Base-by-base conservation (phyloP, 2,888 invertebrate species). In the Dryobotodes eremita region DNA sequence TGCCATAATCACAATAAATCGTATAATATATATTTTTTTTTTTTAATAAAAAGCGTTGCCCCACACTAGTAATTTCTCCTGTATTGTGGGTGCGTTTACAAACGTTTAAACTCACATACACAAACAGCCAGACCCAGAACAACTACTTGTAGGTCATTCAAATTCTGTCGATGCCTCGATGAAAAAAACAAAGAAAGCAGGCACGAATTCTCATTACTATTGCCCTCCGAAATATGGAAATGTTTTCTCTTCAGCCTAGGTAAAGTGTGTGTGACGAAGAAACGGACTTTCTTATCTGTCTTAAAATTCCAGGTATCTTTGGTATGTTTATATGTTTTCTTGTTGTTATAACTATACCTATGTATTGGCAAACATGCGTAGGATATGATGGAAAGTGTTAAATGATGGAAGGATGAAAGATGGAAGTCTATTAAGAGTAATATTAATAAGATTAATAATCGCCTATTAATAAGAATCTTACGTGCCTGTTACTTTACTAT, bases 401-500 rank as follows among this genome's bases (percentile, higher is more conserved):
- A n/a, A n/a, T n/a, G n/a, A n/a, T n/a, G n/a, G n/a, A n/a, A n/a
- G n/a, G n/a, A n/a, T n/a, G n/a, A n/a, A n/a, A n/a, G n/a, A n/a
- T n/a, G n/a, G n/a, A n/a, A n/a, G n/a, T n/a, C n/a, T n/a, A n/a
- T n/a, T n/a, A n/a, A n/a, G n/a, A n/a, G n/a, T n/a, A n/a, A n/a
- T n/a, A n/a, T n/a, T n/a, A n/a, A n/a, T n/a, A n/a, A n/a, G n/a
- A n/a, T 36, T 36, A 36, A 36, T 36, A 36, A 36, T 36, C 31
- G 31, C 23, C 23, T 26, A 48, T 57, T 42, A 17, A 59, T 46
- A 46, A 71, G 36, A 66, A 5, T 10, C 36, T 17, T 46, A 77
- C 23, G 50, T 50, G 68, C 23, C 57, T 46, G 10, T 68, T 26
- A 77, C 46, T 82, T 81, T 46, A 50, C 36, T 36, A 26, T 71